These are phyloP conservation scores for Ichneumon xanthorius DNA, from an alignment of 2,888 invertebrate species.

Conservation along the genomic window DNA sequence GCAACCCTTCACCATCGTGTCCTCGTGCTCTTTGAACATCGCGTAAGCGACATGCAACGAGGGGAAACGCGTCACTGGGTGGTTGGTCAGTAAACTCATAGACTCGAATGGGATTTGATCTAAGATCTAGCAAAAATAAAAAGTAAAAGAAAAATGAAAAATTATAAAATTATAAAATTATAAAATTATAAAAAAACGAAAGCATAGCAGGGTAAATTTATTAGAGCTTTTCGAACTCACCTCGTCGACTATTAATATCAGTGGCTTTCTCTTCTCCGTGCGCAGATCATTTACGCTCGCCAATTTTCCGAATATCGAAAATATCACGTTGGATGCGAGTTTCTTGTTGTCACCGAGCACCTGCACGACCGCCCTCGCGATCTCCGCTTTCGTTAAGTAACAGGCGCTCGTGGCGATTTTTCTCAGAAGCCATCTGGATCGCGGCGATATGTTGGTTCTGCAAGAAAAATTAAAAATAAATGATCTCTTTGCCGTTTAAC, in stretches of 20 bases:
- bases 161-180: neutral
- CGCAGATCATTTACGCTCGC: conserved; percentile 78
- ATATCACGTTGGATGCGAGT: conserved; percentile 77
- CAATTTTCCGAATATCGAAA: conserved; percentile 79
- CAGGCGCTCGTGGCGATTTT: conserved; percentile 83
- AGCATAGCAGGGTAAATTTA: conserved; percentile 9
- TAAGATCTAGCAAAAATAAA: conserved; percentile 86
- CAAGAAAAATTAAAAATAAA: conserved; percentile 33
- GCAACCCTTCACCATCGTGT: conserved; percentile 87
- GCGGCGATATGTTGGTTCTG: conserved; percentile 74
- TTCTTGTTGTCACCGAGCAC: conserved; percentile 81
- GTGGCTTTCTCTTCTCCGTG: conserved; percentile 86
- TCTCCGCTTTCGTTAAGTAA: conserved; percentile 83
- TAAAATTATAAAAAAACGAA: conserved; percentile 29
- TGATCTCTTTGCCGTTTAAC: conserved; percentile 58
- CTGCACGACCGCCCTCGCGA: conserved; percentile 83
- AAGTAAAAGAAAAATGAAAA: neutral
- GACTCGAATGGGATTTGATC: conserved; percentile 94
- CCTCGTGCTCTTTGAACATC: conserved; percentile 88
- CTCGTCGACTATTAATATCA: conserved; percentile 90
- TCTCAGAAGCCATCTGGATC: conserved; percentile 83
- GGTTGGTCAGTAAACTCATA: conserved; percentile 88
- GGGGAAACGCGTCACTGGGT: conserved; percentile 91
- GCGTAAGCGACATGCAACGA: conserved; percentile 89
- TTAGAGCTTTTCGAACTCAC: conserved; percentile 82